Evolutionary conservation across 2,113 vertebrate species (phyloP), one percentile per base, ranked within the genome.

Genomic region (Hippocampus barbouri): DNA sequence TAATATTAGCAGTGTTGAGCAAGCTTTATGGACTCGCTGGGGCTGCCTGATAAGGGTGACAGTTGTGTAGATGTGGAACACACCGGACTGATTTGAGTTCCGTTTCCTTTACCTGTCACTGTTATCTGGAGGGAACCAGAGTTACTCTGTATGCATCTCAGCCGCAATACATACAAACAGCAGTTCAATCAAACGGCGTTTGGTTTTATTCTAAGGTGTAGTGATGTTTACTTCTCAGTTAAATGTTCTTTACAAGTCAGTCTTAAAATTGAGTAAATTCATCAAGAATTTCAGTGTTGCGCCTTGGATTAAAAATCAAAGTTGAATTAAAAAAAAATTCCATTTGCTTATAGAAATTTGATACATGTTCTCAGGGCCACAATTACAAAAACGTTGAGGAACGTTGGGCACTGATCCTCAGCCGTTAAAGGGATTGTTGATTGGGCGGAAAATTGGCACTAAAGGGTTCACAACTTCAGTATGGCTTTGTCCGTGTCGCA

Each of bases 21-120:
- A 25, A 81, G 74, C 47, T 77, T 67, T 81, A 18, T 77, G 84
- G 80, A 68, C 73, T 77, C 74, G 85, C 89, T 91, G 88, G 79
- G 82, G 77, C 73, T 69, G 82, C 64, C 86, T 79, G 86, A 91
- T 89, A 89, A 89, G 82, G 70, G 51, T n/a, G 62, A 18, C 14
- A 45, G 38, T 43, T 66, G 64, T 66, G 40, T 65, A 67, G 71
- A 76, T 82, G 77, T 80, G 77, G 68, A 23, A 40, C 72, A 72
- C n/a, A 67, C 18, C 60, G 59, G 75, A 69, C 54, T 56, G 69
- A 62, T 70, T 66, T 82, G 70, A 72, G 79, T 69, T 80, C 56
- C 14, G 25, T 57, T 63, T 76, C 61, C 63, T 45, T 63, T 59
- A 73, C 70, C 71, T 87, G 77, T 77, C 65, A 40, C 63, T 74